These are phyloP conservation scores for Decapterus maruadsi DNA, from an alignment of 2,797 vertebrate species.

Conservation along the genomic window DNA sequence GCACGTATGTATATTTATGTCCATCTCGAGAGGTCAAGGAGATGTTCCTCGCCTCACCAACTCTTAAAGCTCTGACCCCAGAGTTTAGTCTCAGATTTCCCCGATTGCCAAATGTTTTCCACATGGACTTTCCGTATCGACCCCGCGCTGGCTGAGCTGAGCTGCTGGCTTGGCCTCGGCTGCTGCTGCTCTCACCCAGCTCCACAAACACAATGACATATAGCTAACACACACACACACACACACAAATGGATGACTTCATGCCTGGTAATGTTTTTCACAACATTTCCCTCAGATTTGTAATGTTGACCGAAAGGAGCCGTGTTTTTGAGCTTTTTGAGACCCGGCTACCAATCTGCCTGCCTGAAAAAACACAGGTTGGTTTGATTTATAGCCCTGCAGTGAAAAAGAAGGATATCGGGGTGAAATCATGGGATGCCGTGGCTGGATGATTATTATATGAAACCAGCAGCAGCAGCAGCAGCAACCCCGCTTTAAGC, in stretches of 20 bases:
- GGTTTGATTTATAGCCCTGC: constrained; percentile 40
- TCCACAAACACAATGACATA: constrained; percentile 49
- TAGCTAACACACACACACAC: constrained; percentile 38
- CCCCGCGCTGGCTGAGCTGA: background rate
- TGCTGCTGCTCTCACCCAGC: constrained; percentile 42
- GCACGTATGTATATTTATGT: constrained; percentile 54
- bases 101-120: constrained; percentile 72
- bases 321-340: constrained; percentile 35
- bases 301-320: constrained; percentile 39
- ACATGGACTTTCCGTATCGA: constrained; percentile 56
- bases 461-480: constrained; percentile 17
- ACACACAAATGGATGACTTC: constrained; percentile 64
- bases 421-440: constrained; percentile 42
- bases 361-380: constrained; percentile 31
- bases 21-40: constrained; percentile 70
- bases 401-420: constrained; percentile 32
- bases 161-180: constrained; percentile 8
- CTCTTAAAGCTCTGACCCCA: constrained; percentile 72
- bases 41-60: constrained; percentile 61
- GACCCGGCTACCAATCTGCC: constrained; percentile 47
- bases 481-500: background rate
- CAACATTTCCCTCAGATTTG: constrained; percentile 55
- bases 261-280: constrained; percentile 64
- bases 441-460: constrained; percentile 29
- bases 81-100: constrained; percentile 71